A percentile compares a stretch with the other conserved stretches of the same genome.
These are phyloP conservation scores for Callopanchax toddi DNA, from an alignment of 2,113 vertebrate genomes.

Conservation along the genomic window DNA sequence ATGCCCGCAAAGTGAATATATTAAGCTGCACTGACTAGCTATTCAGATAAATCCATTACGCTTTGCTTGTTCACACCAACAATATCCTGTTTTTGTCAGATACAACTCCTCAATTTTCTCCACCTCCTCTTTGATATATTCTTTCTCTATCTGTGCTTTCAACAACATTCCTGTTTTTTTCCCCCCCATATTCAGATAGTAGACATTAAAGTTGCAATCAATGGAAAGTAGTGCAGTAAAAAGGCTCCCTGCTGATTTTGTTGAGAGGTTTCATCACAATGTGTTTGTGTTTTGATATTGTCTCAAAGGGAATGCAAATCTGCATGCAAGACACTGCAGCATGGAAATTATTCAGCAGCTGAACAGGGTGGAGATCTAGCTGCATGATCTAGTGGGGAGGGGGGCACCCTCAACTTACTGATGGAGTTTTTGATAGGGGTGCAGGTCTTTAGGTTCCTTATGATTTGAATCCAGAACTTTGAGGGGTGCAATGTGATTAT, in stretches of 20 bases:
- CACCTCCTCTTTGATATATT: neutral
- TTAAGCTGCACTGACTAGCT: neutral
- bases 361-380: too few species aligned
- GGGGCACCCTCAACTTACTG: too few species aligned
- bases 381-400: too few species aligned
- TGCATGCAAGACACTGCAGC: too few species aligned
- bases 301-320: too few species aligned
- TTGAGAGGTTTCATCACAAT: too few species aligned
- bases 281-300: neutral
- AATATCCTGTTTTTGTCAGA: neutral
- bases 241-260: too few species aligned
- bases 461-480: too few species aligned
- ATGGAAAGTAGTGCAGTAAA: neutral
- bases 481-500: too few species aligned
- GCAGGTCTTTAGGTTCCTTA: too few species aligned
- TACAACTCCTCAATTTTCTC: neutral
- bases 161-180: neutral
- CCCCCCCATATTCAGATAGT: neutral
- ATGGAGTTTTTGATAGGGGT: too few species aligned
- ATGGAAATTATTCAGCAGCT: too few species aligned
- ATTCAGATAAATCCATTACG: neutral
- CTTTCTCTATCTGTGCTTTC: neutral
- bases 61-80: neutral
- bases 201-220: neutral
- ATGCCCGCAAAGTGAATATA: constrained; percentile 21